Conservation (phyloP, 2,888 invertebrate species). For the Graphium colonna region DNA sequence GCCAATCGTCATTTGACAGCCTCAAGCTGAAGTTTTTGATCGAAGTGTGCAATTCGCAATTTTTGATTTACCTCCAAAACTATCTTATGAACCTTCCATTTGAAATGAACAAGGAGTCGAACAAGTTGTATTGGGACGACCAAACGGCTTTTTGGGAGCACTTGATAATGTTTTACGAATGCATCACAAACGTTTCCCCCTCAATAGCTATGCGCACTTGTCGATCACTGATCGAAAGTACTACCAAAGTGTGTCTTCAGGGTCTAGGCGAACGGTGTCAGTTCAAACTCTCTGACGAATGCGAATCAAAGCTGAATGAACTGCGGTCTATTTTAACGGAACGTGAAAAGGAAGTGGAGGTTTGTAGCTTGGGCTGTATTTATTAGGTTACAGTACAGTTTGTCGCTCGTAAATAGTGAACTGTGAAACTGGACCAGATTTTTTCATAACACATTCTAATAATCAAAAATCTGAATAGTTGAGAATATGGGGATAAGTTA, state of each 20-base stretch:
- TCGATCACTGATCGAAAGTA: conserved; percentile 50
- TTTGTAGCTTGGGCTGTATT: conserved; percentile 30
- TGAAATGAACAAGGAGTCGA: conserved; percentile 30
- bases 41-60: conserved; percentile 55
- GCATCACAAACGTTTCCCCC: conserved; percentile 54
- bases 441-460: no score
- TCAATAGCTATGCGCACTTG: conserved; percentile 51
- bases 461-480: no score
- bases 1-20: conserved; percentile 51
- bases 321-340: conserved; percentile 40
- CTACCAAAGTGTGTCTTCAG: conserved; percentile 47
- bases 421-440: no score
- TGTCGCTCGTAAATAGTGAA: no score
- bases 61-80: conserved; percentile 44
- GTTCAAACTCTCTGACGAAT: conserved; percentile 43
- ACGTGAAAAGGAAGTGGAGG: conserved; percentile 40
- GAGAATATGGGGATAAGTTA: no score
- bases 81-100: conserved; percentile 60
- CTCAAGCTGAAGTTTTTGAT: conserved; percentile 51
- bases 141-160: conserved; percentile 57
- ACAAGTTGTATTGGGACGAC: conserved; percentile 54
- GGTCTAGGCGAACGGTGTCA: conserved; percentile 41
- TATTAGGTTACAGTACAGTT: no score
- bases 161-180: conserved; percentile 51
- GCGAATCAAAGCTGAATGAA: conserved; percentile 37